Conservation (phyloP, 2,113 vertebrate genomes). For the Mungos mungo region DNA sequence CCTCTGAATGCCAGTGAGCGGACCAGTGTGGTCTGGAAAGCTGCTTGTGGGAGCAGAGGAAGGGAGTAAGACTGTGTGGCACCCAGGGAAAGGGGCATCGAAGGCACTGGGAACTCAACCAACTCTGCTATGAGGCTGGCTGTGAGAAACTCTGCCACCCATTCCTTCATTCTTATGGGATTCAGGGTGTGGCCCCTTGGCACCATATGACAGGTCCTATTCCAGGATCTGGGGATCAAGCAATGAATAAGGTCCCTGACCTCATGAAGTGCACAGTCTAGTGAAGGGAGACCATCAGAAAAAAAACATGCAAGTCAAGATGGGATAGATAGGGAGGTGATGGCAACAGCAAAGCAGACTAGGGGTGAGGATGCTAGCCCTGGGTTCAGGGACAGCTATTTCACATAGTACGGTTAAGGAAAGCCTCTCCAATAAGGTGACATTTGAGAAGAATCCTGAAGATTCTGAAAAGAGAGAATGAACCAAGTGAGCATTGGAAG, state of each 20-base stretch:
- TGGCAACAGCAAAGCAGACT: not conserved
- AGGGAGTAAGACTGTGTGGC: not conserved
- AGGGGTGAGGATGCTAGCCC: not conserved
- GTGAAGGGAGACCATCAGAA: not conserved
- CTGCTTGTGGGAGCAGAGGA: not conserved
- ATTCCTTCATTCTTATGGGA: not conserved
- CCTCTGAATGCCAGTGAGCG: not conserved
- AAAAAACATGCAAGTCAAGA: not conserved
- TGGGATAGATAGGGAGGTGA: too few relatives aligned
- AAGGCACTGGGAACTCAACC: not conserved
- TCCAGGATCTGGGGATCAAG: not conserved
- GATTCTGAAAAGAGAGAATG: not conserved
- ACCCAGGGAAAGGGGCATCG: not conserved
- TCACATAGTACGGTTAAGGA: not conserved
- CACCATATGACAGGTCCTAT: not conserved
- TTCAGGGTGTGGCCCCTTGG: not conserved
- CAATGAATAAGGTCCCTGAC: not conserved
- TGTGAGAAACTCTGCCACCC: not conserved
- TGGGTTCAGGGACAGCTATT: not conserved
- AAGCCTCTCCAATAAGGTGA: not conserved
- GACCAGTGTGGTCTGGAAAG: not conserved
- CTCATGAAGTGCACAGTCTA: not conserved
- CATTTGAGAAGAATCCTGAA: not conserved
- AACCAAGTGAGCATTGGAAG: not conserved
- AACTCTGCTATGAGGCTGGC: not conserved